These are phyloP conservation scores for Lepeophtheirus salmonis DNA, from an alignment of 1,140 invertebrate genomes.

Conservation along the genomic window DNA sequence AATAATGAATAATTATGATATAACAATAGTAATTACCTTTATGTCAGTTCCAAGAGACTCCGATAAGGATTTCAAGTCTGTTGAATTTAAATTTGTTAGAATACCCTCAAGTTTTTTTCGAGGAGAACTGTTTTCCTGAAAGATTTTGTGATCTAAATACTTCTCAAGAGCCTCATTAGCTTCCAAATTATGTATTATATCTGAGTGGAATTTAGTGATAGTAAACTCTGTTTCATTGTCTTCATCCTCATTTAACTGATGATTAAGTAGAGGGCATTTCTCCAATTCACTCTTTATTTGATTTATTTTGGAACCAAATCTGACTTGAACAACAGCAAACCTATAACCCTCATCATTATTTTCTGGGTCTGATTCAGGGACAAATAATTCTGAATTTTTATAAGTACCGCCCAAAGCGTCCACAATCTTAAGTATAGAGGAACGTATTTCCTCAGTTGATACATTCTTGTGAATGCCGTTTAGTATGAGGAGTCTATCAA, in stretches of 20 bases:
- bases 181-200: neutral
- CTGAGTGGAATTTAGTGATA: neutral
- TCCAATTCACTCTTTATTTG: neutral
- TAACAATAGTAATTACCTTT: no score
- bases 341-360: neutral
- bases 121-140: no score
- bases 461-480: neutral
- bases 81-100: no score
- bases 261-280: neutral
- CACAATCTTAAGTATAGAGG: neutral
- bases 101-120: no score
- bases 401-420: neutral
- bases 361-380: neutral
- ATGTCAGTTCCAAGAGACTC: no score
- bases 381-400: neutral
- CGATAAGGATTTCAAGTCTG: no score
- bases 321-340: neutral
- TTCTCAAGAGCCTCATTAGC: neutral
- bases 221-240: neutral
- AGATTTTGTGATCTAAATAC: no score
- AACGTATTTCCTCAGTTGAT: neutral
- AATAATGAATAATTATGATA: no score
- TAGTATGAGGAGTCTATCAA: neutral
- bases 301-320: neutral
- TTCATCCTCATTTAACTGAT: no score